These are phyloP conservation scores for Tapirus terrestris DNA, from an alignment of 2,113 vertebrate species.

Conservation along the genomic window DNA sequence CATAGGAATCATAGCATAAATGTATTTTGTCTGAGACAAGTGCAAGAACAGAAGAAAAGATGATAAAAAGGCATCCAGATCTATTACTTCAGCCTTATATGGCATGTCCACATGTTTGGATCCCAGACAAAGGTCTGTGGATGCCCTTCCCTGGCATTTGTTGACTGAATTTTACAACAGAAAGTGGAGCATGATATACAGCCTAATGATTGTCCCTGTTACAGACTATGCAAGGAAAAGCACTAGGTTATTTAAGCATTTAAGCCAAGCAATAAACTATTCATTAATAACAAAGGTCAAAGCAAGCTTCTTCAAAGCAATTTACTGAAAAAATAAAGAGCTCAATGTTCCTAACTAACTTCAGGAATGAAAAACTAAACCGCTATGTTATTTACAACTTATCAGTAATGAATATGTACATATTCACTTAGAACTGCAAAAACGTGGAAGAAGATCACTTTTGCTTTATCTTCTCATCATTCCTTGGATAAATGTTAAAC, in stretches of 20 bases:
- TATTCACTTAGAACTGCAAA: not conserved
- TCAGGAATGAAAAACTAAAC: not conserved
- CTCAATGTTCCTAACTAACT: not conserved
- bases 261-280: constrained; percentile 21
- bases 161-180: constrained; percentile 43
- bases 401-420: not conserved
- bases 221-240: constrained; percentile 18
- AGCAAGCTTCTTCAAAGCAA: constrained; percentile 5
- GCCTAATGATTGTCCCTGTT: constrained; percentile 15
- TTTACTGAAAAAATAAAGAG: not conserved
- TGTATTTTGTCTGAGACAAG: constrained; percentile 12
- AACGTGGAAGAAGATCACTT: not conserved
- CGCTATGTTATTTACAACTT: not conserved
- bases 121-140: not conserved
- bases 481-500: not conserved
- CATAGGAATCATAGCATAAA: not conserved
- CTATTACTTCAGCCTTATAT: not conserved
- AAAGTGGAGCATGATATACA: not conserved
- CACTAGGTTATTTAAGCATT: constrained; percentile 18
- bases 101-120: not conserved
- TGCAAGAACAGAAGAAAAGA: not conserved
- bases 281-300: not conserved
- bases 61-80: constrained; percentile 6
- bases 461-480: not conserved
- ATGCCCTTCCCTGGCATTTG: not conserved